Evolutionary conservation across 2,888 invertebrate species (phyloP), one percentile per base, ranked within the genome.

Genomic region (Nymphalis urticae): DNA sequence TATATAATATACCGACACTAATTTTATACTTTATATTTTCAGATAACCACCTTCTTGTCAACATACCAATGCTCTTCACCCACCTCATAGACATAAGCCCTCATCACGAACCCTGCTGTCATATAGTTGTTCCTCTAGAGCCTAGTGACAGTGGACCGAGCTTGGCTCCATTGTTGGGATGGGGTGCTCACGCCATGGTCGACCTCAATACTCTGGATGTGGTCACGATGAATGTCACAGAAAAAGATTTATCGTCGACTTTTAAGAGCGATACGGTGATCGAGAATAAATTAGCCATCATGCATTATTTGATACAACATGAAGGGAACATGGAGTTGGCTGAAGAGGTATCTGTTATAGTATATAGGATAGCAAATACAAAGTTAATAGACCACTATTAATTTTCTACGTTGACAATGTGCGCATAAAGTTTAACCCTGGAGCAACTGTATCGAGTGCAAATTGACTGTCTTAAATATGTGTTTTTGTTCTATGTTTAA

Each of bases 31-130:
- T 53, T 16, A 16, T 64, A 7, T 67, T 77, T 72, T 69, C 89
- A 96, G 96, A 96, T 73, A 96, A 96, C 82, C 96, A 97, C 77
- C 94, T 98, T 82, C 86, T 97, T 48, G 97, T 98, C 1, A 95
- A 96, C 79, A 95, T 97, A 32, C 97, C 97, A 17, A 97, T 96
- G 80, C 93, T 97, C 47, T 98, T 97, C 88, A 95, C 96, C 0
- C 97, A 98, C 81, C 88, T 98, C 36, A 90, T 98, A 65, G 98
- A 98, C 89, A 95, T 97, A 61, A 96, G 97, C 5, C 89, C 96
- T 13, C 94, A 95, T 78, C 97, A 97, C 85, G 97, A 97, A 82
- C 97, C 97, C 0, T 96, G 95, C 76, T 96, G 96, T 77, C 97
- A 97, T 80, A 94, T 97, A 64, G 94, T 96, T 0, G 93, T 96